Base-by-base conservation (phyloP, 2,797 vertebrate genomes). In the Holocentrus rufus region DNA sequence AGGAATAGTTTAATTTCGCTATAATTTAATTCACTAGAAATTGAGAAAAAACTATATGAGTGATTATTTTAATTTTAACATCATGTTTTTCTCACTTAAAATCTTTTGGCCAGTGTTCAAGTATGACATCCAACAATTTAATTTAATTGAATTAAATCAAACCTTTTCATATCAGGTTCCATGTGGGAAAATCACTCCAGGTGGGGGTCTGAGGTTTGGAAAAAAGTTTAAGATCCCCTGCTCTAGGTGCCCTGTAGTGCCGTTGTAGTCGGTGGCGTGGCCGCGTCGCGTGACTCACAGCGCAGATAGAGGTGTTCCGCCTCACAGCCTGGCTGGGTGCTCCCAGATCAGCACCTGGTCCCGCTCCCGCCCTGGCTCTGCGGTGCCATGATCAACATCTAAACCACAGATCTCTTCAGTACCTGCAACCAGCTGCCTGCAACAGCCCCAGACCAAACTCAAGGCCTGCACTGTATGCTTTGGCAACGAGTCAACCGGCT, bases 271-370 rank as follows among this genome's bases (percentile, higher is more conserved):
- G 62, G 68, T 54, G 68, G 65, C 47, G 5, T 62, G 60, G 79
- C 30, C 8, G 56, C 13, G 15, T 69, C 3, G 58, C 70, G 68
- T 85, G 85, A 89, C 30, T 70, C 67, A 27, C 60, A 39, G 67
- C 14, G 70, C 25, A 74, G 53, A 81, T 70, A 0, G 85, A 89
- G 84, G 84, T 88, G 89, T 89, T 89, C 69, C n/a, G 56, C 44
- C 65, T 85, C 64, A 6, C 54, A 53, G 60, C 77, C 87, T 75
- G 65, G 42, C 42, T 84, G 67, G 52, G 79, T 85, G 85, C 60
- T 84, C 76, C 69, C 14, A 10, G 79, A 85, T 72, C 69, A 76
- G 76, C 91, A 91, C 87, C 86, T 91, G 88, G 59, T 73, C 83
- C 65, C 65, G 50, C 77, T 65, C 79, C 69, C 57, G 60, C 58